Evolutionary conservation across 2,888 invertebrate species (phyloP), one percentile per base, ranked within the genome.

Genomic region (Sialis lutaria): DNA sequence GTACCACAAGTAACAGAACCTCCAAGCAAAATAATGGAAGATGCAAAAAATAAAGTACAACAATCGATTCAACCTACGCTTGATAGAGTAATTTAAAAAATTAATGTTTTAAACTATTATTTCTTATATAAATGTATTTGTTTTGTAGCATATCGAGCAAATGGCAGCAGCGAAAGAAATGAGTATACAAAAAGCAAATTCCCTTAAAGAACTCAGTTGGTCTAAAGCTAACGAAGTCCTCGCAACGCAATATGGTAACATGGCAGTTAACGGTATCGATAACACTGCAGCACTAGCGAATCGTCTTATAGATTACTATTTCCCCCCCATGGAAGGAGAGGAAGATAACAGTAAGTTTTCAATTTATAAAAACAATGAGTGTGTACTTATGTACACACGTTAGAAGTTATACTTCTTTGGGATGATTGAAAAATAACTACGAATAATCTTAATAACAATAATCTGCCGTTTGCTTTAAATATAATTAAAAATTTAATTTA

Each of bases 261-360:
- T 74, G 56, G 81, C 82, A 0, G 67, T 82, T 13, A 67, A 69
- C 53, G 72, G 80, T 46, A 71, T 85, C 13, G 82, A 83, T 59
- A 70, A 68, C 4, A 79, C 82, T 42, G 77, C 82, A 12, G 68
- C 71, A 2, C 64, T 78, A 49, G 82, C 84, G 13, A 82, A 86
- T 67, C 74, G 75, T 49, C 68, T 82, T 52, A 64, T 87, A 7
- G 83, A 87, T 63, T 79, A 77, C 57, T 84, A 83, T 61, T 72
- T 86, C 53, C 86, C 79, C 22, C 67, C 72, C 61, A 57, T 69
- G 58, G 76, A 79, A 53, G 70, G 69, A 40, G 69, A 72, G 42
- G 60, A 64, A 46, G 65, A 69, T 64, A 63, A 67, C 57, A 67
- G 72, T 72, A 55, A 45, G 50, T 34, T 35, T 4, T 37, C 12